A percentile compares a stretch with the other conserved stretches of the same genome.
Evolutionary conservation across 2,797 vertebrate species (phyloP).

Genomic region (Squalus acanthias): DNA sequence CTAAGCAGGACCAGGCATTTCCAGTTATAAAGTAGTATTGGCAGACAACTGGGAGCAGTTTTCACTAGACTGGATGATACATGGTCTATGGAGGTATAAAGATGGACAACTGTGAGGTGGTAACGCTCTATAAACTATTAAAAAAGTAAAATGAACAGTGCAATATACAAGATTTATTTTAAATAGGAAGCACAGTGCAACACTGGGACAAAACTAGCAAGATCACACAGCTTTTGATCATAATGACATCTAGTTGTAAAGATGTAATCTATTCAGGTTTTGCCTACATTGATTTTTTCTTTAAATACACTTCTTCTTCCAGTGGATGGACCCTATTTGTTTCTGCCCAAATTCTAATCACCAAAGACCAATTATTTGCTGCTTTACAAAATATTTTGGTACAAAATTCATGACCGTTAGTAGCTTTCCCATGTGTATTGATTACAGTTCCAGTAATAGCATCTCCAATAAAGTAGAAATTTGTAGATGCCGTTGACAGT

Average conservation of each 20-base stretch:
- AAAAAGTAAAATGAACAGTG: background rate
- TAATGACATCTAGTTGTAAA: background rate
- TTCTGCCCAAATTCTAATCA: background rate
- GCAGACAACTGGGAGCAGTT: background rate
- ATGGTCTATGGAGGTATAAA: background rate
- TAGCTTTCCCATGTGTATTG: background rate
- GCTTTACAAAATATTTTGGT: background rate
- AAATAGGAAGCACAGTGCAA: background rate
- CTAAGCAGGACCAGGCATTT: background rate
- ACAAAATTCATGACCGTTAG: background rate
- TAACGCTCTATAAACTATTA: background rate
- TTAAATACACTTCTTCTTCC: background rate
- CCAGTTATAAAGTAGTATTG: background rate
- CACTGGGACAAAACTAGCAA: background rate
- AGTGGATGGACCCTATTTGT: background rate
- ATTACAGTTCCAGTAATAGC: background rate
- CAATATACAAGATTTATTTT: background rate
- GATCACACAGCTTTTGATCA: background rate
- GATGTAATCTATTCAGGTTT: background rate
- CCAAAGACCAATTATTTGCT: background rate
- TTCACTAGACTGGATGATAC: background rate
- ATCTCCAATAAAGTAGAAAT: background rate
- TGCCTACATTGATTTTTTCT: background rate
- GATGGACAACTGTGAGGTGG: background rate
- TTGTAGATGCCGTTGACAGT: background rate